Evolutionary conservation across 2,797 vertebrate species (phyloP), one percentile per base, ranked within the genome.

Genomic region (Alosa sapidissima): DNA sequence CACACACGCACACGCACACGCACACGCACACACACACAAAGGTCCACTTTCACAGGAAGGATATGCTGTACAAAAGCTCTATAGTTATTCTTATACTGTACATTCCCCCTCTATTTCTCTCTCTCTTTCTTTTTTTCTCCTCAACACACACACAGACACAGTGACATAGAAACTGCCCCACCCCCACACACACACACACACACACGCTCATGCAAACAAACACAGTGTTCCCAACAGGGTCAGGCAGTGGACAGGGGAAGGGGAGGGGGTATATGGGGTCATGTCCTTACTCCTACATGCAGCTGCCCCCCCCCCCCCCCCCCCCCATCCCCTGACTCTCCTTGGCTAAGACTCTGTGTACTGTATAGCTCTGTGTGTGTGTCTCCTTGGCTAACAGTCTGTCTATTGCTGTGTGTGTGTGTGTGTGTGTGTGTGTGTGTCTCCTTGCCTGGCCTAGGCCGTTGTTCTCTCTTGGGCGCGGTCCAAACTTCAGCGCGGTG

Each of bases 261-360:
- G 33, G 45, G 62, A 14, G 62, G 49, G 1, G 9, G 89, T 84
- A 87, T 88, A 86, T 9, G 89, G 91, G 92, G 91, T 93, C 91
- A 84, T 36, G 88, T 89, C 86, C 90, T 3, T 82, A 91, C 92
- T 92, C 92, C 92, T 88, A 92, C 89, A 36, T 89, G 90, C 93
- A 94, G 93, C 93, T 94, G 92, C 91, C 91, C 88, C 87, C 85
- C 86, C 82, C 28, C 2, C 91, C 91, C 88, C 87, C 85, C 86
- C 82, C 28, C 2, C 28, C 49, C 55, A 87, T 83, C 82, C 24
- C 2, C 28, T 21, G 87, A 52, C 51, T 28, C 62, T 75, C 36
- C 68, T 75, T 41, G 68, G 68, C 68, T 24, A n/a, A 2, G 24
- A 24, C 60, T 75, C 13, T 75, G 68, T n/a, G n/a, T n/a, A n/a